These are phyloP conservation scores for Brotogeris chrysoptera DNA, from an alignment of 2,797 vertebrate species.

Conservation along the genomic window DNA sequence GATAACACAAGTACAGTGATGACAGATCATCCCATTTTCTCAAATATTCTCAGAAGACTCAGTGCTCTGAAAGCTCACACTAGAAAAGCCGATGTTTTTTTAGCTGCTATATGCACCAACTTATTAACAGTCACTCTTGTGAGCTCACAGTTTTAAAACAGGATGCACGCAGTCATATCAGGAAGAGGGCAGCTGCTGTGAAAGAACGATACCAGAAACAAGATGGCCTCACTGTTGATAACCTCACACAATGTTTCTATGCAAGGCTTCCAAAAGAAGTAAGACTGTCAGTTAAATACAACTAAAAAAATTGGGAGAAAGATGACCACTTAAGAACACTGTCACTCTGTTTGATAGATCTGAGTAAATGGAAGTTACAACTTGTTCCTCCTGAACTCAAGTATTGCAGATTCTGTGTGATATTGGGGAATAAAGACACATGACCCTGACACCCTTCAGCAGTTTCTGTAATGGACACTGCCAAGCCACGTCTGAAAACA, in stretches of 20 bases:
- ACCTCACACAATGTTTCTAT: background rate
- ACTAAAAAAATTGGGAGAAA: background rate
- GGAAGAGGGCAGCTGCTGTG: slow-evolving; percentile 59
- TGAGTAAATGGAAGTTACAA: fast-evolving
- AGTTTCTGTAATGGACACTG: background rate
- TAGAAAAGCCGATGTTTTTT: background rate
- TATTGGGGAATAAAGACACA: background rate
- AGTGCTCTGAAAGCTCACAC: background rate
- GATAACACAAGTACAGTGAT: background rate
- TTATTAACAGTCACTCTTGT: slow-evolving; percentile 7
- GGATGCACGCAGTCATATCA: slow-evolving; percentile 63
- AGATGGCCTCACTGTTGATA: slow-evolving; percentile 7
- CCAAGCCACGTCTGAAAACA: background rate
- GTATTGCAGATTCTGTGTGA: background rate
- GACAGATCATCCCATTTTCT: background rate
- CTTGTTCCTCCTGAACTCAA: background rate
- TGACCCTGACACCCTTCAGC: background rate
- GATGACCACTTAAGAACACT: background rate
- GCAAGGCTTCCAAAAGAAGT: background rate
- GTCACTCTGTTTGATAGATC: background rate
- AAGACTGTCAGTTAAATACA: background rate
- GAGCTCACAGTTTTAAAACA: slow-evolving; percentile 46
- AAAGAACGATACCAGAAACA: slow-evolving; percentile 55
- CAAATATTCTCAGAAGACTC: background rate
- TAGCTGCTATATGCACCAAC: background rate